phyloP scores from a whole-genome alignment of 2,113 vertebrate genomes.

The Brienomyrus longianalis region DNA sequence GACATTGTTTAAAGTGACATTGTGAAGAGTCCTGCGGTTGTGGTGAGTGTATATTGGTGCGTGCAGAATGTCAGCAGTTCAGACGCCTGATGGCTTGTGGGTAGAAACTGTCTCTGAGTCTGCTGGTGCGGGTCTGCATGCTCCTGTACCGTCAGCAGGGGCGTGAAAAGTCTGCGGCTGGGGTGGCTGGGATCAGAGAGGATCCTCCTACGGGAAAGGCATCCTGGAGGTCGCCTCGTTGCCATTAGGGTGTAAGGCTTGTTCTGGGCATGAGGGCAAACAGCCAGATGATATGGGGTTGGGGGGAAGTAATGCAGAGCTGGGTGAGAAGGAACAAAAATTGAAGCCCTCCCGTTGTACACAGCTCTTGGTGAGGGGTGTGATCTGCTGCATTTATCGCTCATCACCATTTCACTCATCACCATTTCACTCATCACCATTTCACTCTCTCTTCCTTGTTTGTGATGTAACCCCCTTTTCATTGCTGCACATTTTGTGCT shows the following conservation, averaged over 20 bases:
- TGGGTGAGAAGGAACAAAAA: background rate
- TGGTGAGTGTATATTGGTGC: too few species aligned
- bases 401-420: slow-evolving; percentile 19
- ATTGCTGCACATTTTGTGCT: slow-evolving; percentile 27
- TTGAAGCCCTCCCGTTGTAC: background rate
- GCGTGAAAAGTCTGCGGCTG: too few species aligned
- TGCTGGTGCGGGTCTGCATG: too few species aligned
- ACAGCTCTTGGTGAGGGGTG: background rate
- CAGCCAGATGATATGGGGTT: background rate
- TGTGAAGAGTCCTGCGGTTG: too few species aligned
- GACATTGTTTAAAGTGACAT: too few species aligned
- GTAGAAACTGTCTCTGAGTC: too few species aligned
- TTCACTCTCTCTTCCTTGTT: slow-evolving; percentile 29
- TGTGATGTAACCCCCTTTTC: slow-evolving; percentile 14
- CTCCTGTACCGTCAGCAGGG: too few species aligned
- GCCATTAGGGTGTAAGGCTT: background rate
- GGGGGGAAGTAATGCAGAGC: background rate
- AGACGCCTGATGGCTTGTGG: too few species aligned
- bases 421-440: slow-evolving; percentile 24
- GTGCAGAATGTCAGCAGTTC: too few species aligned
- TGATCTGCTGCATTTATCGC: background rate
- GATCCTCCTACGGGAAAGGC: background rate
- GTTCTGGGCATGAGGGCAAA: background rate
- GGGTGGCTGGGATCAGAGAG: too few species aligned
- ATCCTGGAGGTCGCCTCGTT: background rate